Evolutionary conservation across 53 echinoderm and acorn worm species (phyloP).

Genomic region (Apostichopus leukothele): DNA sequence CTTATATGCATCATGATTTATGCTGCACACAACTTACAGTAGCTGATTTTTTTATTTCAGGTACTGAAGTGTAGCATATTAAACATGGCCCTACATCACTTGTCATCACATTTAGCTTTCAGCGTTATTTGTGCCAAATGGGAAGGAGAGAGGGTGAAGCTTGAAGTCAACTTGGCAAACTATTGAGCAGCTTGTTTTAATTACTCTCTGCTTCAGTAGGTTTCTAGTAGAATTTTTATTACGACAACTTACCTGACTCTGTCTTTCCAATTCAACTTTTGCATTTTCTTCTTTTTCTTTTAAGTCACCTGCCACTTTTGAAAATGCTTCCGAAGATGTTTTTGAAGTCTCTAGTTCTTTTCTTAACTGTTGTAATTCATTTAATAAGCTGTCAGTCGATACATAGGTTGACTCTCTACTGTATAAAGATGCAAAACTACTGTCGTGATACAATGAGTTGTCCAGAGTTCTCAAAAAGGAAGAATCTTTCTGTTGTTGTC

Average conservation of each 20-base stretch:
- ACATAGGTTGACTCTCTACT: conserved; percentile 18
- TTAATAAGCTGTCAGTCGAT: conserved; percentile 21
- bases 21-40: no score
- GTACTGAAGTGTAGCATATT: no score
- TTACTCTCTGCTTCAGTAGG: no score
- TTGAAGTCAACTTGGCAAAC: no score
- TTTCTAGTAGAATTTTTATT: no score
- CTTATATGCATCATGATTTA: no score
- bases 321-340: conserved; percentile 3
- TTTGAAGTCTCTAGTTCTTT: conserved; percentile 60
- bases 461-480: conserved; percentile 25
- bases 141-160: no score
- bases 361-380: conserved; percentile 46
- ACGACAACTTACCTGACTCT: conserved; percentile 39
- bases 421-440: not conserved
- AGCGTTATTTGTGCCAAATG: no score
- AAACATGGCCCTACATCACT: no score
- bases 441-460: conserved; percentile 3
- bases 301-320: conserved; percentile 44
- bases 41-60: no score
- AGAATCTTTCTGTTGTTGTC: conserved; percentile 70
- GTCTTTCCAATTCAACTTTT: conserved; percentile 64
- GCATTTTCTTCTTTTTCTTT: conserved; percentile 54
- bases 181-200: no score
- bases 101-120: no score